Conservation (phyloP, 2,888 invertebrate genomes). For the Monoplex corrugatus region DNA sequence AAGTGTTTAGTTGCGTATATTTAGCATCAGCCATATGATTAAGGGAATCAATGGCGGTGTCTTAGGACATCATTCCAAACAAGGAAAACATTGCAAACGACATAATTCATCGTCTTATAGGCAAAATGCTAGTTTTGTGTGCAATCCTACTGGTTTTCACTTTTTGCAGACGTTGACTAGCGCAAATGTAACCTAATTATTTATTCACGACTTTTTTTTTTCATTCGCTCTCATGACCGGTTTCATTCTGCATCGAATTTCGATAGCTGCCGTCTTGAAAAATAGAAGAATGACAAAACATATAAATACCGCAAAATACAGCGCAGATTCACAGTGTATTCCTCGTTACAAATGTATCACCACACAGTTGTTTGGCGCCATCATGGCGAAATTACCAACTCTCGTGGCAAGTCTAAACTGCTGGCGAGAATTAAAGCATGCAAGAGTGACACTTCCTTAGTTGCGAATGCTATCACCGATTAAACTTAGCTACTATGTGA, state of each 20-base stretch:
- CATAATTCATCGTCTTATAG: too few species aligned
- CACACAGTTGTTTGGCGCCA: conserved; percentile 64
- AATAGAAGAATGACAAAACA: neutral
- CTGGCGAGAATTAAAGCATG: neutral
- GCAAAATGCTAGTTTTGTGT: too few species aligned
- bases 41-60: too few species aligned
- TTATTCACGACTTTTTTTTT: conserved; percentile 31
- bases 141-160: neutral
- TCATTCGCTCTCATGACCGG: neutral
- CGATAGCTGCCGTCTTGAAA: too few species aligned
- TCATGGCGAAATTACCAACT: conserved; percentile 65
- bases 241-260: neutral
- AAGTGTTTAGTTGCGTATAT: too few species aligned
- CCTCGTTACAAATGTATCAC: neutral
- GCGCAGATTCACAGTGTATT: neutral
- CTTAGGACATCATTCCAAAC: too few species aligned
- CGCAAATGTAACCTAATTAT: conserved; percentile 43
- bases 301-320: conserved; percentile 17
- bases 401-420: conserved; percentile 57
- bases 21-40: too few species aligned
- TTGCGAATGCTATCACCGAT: neutral
- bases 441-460: conserved; percentile 12
- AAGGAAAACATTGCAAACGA: too few species aligned
- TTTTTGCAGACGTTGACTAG: neutral
- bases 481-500: neutral